phyloP scores from a whole-genome alignment of 2,888 invertebrate genomes.

The Mallateleia sp. region DNA sequence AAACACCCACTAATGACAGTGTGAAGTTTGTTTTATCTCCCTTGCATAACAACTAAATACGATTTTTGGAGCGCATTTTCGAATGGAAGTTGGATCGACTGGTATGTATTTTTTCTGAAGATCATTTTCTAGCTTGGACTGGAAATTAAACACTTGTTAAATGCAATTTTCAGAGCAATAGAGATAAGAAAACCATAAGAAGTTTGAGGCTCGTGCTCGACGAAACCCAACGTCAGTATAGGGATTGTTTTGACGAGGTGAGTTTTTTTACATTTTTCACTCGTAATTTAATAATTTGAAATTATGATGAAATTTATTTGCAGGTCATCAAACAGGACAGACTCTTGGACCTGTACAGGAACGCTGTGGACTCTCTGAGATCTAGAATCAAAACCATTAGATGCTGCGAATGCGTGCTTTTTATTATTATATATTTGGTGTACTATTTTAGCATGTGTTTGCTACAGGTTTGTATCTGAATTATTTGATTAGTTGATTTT shows the following conservation, averaged over 20 bases:
- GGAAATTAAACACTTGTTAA: too few species aligned
- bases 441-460: conserved; percentile 85
- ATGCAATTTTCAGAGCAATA: conserved; percentile 82
- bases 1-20: conserved; percentile 34
- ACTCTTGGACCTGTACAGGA: conserved; percentile 86
- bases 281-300: too few species aligned
- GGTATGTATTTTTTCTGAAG: conserved; percentile 55
- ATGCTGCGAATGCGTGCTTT: conserved; percentile 79
- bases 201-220: conserved; percentile 82
- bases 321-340: conserved; percentile 87
- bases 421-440: conserved; percentile 82
- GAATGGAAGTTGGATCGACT: conserved; percentile 23
- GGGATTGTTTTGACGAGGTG: conserved; percentile 87
- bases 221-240: conserved; percentile 86
- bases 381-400: conserved; percentile 83
- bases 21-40: conserved; percentile 35
- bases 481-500: too few species aligned
- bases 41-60: conserved; percentile 31
- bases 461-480: conserved; percentile 84
- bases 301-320: too few species aligned
- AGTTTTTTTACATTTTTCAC: conserved; percentile 45
- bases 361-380: conserved; percentile 84
- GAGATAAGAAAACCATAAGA: conserved; percentile 84
- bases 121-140: conserved; percentile 2
- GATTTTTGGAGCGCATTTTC: conserved; percentile 34